Conservation (phyloP, 2,888 invertebrate genomes). For the Portevinia maculata region DNA sequence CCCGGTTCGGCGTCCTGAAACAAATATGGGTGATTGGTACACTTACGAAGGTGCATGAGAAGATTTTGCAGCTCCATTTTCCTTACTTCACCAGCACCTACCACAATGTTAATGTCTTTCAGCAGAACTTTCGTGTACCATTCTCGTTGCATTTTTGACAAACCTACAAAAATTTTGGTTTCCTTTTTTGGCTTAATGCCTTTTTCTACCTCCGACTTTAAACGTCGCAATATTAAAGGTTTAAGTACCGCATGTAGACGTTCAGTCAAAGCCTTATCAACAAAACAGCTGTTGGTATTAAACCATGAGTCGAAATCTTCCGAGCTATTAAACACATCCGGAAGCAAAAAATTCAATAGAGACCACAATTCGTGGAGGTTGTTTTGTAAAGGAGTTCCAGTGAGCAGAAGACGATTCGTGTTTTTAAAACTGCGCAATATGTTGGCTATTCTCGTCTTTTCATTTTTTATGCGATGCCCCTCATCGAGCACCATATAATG, state of each 20-base stretch:
- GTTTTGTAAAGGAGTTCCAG: constrained; percentile 99
- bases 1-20: constrained; percentile 99
- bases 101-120: constrained; percentile 99
- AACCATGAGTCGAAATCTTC: constrained; percentile 99
- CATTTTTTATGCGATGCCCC: constrained; percentile 99
- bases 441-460: constrained; percentile 98
- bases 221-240: constrained; percentile 96
- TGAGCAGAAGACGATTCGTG: constrained; percentile 95
- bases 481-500: constrained; percentile 99
- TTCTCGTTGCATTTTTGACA: constrained; percentile 99
- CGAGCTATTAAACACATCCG: constrained; percentile 98
- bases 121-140: constrained; percentile 99
- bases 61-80: constrained; percentile 99
- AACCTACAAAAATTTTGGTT: constrained; percentile 96
- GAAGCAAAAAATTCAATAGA: constrained; percentile 96
- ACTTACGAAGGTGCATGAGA: constrained; percentile 99
- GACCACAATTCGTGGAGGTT: constrained; percentile 99
- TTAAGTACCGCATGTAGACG: constrained; percentile 96
- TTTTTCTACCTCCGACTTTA: constrained; percentile 99
- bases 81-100: constrained; percentile 98
- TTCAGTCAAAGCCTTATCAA: constrained; percentile 94
- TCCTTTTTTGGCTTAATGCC: constrained; percentile 98
- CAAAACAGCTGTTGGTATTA: constrained; percentile 96
- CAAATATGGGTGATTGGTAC: constrained; percentile 99
- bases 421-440: constrained; percentile 98